Evolutionary conservation across 2,113 vertebrate genomes (phyloP).

Genomic region (Onychorhynchus coronatus): DNA sequence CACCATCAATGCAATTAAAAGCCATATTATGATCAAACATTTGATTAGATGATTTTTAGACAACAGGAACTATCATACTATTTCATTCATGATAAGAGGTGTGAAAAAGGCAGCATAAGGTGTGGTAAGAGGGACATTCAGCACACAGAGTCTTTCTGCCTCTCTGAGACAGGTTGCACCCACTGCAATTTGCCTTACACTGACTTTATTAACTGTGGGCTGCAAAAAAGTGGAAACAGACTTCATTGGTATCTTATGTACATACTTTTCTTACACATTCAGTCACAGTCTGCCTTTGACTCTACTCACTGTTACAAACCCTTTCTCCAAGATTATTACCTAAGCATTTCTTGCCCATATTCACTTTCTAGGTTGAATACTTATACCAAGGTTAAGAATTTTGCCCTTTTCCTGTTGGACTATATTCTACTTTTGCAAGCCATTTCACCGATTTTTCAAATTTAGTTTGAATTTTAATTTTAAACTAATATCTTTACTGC

Average conservation of each 20-base stretch:
- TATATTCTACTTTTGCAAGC: background rate
- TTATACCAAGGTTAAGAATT: background rate
- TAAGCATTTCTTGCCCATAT: background rate
- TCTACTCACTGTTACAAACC: background rate
- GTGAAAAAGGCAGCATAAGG: background rate
- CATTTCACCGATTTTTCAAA: background rate
- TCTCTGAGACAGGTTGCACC: background rate
- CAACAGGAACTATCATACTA: fast-evolving
- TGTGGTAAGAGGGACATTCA: background rate
- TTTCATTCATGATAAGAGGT: background rate
- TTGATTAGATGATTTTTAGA: background rate
- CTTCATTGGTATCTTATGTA: background rate
- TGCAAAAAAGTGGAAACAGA: background rate
- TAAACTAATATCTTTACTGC: background rate
- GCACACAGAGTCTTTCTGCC: background rate
- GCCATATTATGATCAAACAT: background rate
- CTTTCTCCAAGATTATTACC: background rate
- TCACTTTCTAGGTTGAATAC: background rate
- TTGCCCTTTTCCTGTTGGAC: background rate
- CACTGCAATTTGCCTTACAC: background rate
- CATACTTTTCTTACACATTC: background rate
- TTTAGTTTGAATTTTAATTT: background rate
- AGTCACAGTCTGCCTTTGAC: background rate
- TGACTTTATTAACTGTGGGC: background rate
- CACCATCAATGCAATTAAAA: background rate